Evolutionary conservation across 2,797 vertebrate genomes (phyloP).

Genomic region (Oreonectes daqikongensis): DNA sequence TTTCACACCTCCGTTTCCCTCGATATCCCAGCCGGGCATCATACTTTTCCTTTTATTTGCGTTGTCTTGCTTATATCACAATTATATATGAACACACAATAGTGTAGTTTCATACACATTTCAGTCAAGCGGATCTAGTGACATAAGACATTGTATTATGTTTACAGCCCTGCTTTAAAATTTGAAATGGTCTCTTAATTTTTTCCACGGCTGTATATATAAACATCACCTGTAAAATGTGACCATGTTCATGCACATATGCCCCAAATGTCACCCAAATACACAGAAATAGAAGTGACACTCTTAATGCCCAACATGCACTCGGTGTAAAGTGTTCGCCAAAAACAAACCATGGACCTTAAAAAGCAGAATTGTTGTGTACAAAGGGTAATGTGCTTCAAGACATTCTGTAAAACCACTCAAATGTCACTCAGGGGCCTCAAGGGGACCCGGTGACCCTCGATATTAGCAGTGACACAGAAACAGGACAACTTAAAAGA

Average conservation of each 20-base stretch:
- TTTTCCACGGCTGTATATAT: too few species aligned
- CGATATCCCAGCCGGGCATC: neutral
- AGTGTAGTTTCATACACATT: too few species aligned
- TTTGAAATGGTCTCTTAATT: too few species aligned
- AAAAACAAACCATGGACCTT: neutral
- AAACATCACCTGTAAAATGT: neutral
- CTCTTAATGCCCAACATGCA: neutral
- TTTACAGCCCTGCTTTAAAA: too few species aligned
- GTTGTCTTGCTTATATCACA: too few species aligned
- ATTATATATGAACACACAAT: neutral
- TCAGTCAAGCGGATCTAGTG: too few species aligned
- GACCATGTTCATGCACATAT: neutral
- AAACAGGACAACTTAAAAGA: constrained; percentile 41
- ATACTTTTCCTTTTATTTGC: neutral
- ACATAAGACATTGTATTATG: too few species aligned
- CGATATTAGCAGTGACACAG: constrained; percentile 42
- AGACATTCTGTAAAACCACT: constrained; percentile 37
- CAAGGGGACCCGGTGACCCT: constrained; percentile 40
- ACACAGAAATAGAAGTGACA: neutral
- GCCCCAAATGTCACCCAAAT: neutral
- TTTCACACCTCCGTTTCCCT: neutral
- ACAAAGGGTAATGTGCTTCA: constrained; percentile 1
- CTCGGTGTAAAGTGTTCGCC: neutral
- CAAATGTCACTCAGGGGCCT: constrained; percentile 46
- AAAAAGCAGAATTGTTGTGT: constrained; percentile 16